phyloP scores from a whole-genome alignment of 2,113 vertebrate genomes.

The Cromileptes altivelis region DNA sequence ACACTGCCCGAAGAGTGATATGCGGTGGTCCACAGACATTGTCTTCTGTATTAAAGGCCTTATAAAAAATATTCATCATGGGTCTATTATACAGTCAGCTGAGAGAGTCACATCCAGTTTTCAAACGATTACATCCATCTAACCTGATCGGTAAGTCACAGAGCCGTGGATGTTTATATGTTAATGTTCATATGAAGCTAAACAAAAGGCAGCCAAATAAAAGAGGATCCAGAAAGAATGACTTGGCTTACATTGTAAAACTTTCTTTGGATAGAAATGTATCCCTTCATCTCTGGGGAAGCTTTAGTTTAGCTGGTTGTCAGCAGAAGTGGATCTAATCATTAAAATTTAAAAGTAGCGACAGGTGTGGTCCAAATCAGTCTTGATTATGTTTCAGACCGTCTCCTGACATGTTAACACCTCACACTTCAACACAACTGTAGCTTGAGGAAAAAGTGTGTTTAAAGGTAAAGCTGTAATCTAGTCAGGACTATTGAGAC shows the following conservation, averaged over 20 bases:
- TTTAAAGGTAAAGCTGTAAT: slow-evolving; percentile 10
- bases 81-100: slow-evolving; percentile 4
- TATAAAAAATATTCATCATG: neutral
- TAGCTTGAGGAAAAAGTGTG: slow-evolving; percentile 17
- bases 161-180: slow-evolving; percentile 20
- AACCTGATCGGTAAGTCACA: slow-evolving; percentile 15
- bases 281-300: neutral
- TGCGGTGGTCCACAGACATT: slow-evolving; percentile 23
- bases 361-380: slow-evolving; percentile 3
- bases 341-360: neutral
- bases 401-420: slow-evolving; percentile 36
- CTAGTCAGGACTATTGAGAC: slow-evolving; percentile 3
- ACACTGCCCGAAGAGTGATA: slow-evolving; percentile 2
- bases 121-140: slow-evolving; percentile 27
- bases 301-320: slow-evolving; percentile 18
- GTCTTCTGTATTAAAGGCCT: slow-evolving; percentile 25
- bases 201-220: slow-evolving; percentile 19
- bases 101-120: slow-evolving; percentile 23
- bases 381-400: slow-evolving; percentile 7
- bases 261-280: slow-evolving; percentile 4
- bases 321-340: neutral
- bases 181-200: neutral
- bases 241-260: neutral
- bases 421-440: slow-evolving; percentile 34
- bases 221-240: neutral